Base-by-base conservation (phyloP, 92 coral and sea anemone genomes). In the Parazoanthus swiftii region DNA sequence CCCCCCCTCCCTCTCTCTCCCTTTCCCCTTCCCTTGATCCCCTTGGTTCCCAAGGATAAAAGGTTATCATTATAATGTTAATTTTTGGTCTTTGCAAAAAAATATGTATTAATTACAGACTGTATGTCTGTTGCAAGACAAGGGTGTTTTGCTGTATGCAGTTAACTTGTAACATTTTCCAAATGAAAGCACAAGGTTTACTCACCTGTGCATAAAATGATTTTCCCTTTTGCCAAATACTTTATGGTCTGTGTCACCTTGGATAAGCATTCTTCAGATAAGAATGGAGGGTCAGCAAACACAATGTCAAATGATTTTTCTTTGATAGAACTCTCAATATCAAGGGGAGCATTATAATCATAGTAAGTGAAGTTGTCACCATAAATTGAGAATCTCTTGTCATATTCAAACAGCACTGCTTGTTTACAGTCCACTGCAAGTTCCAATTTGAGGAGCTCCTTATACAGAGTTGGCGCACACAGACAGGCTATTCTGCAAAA, bases 201-300 rank as follows among this genome's bases (percentile, higher is more conserved):
- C 91, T 76, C 51, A 90, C 94, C 96, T 87, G 94, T 94, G 82
- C 94, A 94, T 66, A 92, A 68, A 54, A 94, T 90, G 21, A 94
- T 80, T 77, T 92, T 94, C 56, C 89, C 96, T 83, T 90, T 92
- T 85, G 90, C 89, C 85, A 94, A 88, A 39, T 88, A 92, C 77
- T 88, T 92, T 50, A 92, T 88, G n/a, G 96, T 93, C 82, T 92
- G 79, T 15, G 92, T 86, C 39, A 92, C 92, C 88, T 86, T 93
- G 16, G 48, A 44, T 26, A 93, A 80, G 36, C 96, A 93, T 37
- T 93, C 96, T 44, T 93, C 96, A n/a, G 94, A 85, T 29, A 93
- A 88, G 72, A 90, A 93, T 26, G 96, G 96, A 7, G 96, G 96
- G 56, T 93, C 96, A 3, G 91, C 96, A 65, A 92, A 92, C 81